Base-by-base conservation (phyloP, 2,888 invertebrate species). In the Drosophila tripunctata region DNA sequence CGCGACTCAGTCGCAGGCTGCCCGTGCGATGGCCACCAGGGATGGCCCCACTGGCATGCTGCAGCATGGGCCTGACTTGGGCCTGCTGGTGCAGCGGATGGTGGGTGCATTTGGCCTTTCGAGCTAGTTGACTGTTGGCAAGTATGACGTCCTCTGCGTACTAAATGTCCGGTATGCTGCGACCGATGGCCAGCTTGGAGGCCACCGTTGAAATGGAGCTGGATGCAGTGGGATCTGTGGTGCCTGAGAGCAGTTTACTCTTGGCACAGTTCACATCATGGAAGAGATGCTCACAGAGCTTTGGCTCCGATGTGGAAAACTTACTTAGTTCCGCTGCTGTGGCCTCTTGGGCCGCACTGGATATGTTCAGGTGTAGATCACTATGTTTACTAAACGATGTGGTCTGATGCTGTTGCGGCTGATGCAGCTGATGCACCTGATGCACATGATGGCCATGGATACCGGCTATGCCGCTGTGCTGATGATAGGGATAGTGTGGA, bases 191-290 rank as follows among this genome's bases (percentile, higher is more conserved):
- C 55, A 70, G 55, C 40, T 70, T 72, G 60, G 82, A 43, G 54
- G 72, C 63, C 22, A 73, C 51, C 0, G 50, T 41, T 5, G 63
- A 44, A 38, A 40, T 52, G 24, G 70, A 57, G 2, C 33, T 36
- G 8, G 63, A 7, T 5, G 61, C 33, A 51, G 52, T 68, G 2
- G 55, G 66, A 40, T 67, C 63, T 30, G 52, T 40, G 5, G 45
- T 62, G 0, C 27, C 55, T 35, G 62, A 71, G 4, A 75, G 30
- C 33, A 69, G 17, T 38, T 90, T 91, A 70, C 85, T 91, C 73
- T 91, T 91, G 61, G 91, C 91, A 81, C 91, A 92, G 67, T 89
- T 89, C 52, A 88, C 88, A 75, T 91, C 92, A 36, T 91, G 92
- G 73, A 90, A 90, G 57, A 90, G 89, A 74, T 90, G 90, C 75